phyloP scores from a whole-genome alignment of 2,113 vertebrate genomes.

The Rhodinocichla rosea region DNA sequence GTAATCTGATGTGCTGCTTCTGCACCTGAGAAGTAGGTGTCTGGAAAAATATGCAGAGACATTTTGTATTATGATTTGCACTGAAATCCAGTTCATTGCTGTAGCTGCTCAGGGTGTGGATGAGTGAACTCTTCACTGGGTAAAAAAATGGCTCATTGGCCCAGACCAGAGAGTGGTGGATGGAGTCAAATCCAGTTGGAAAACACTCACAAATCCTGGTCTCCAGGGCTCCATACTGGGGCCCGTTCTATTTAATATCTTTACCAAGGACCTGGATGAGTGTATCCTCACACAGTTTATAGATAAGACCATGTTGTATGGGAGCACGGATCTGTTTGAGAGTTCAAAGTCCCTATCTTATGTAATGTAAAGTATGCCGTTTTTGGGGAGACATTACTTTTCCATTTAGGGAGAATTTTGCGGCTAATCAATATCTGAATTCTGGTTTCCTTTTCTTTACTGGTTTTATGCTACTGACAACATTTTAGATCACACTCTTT shows the following conservation, averaged over 20 bases:
- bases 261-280: fast-evolving
- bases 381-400: neutral
- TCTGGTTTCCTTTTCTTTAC: neutral
- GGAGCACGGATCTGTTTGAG: neutral
- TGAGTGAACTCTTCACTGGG: fast-evolving
- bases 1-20: neutral
- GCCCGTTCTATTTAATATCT: neutral
- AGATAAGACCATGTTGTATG: fast-evolving
- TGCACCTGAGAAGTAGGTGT: neutral
- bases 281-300: neutral
- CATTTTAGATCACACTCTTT: neutral
- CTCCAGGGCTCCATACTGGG: neutral
- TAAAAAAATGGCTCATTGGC: neutral
- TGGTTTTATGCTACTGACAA: neutral
- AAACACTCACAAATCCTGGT: fast-evolving
- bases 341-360: neutral
- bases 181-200: neutral
- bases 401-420: neutral
- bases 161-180: neutral
- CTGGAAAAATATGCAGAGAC: neutral
- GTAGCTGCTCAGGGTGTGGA: neutral
- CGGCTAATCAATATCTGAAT: neutral
- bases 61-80: neutral
- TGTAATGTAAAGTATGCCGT: neutral
- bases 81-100: neutral